phyloP scores from a whole-genome alignment of 2,797 vertebrate genomes.

The Choloepus didactylus region DNA sequence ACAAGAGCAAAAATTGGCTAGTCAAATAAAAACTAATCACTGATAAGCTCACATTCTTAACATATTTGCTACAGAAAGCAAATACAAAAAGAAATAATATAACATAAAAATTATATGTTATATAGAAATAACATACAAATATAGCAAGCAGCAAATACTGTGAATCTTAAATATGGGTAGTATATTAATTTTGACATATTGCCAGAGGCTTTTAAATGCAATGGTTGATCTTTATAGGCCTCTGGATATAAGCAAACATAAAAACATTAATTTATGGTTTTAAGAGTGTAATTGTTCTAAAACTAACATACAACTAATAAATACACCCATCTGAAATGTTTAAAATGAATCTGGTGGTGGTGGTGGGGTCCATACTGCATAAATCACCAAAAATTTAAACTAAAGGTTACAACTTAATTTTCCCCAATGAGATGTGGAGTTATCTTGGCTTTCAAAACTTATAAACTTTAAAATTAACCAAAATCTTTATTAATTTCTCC shows the following conservation, averaged over 20 bases:
- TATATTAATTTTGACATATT: not conserved
- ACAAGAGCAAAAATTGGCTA: not conserved
- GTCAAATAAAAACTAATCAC: constrained; percentile 37
- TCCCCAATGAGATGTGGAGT: constrained; percentile 48
- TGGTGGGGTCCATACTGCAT: not conserved
- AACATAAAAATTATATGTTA: not conserved
- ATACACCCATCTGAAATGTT: not conserved
- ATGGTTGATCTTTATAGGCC: constrained; percentile 41
- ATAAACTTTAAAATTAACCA: constrained; percentile 30
- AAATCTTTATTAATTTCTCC: constrained; percentile 27
- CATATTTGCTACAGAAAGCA: not conserved
- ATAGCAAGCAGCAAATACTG: not conserved
- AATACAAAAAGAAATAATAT: not conserved
- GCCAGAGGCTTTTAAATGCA: not conserved
- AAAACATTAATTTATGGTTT: constrained; percentile 51
- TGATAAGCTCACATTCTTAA: not conserved
- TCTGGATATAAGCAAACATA: constrained; percentile 33
- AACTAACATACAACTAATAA: constrained; percentile 3
- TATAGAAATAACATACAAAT: constrained; percentile 25
- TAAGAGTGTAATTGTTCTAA: constrained; percentile 15
- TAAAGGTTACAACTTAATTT: constrained; percentile 11
- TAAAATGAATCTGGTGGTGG: not conserved
- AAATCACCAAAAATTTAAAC: constrained; percentile 9
- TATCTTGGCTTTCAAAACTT: constrained; percentile 48
- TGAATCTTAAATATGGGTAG: not conserved